Conservation (phyloP, 2,113 vertebrate species). For the Peromyscus californicus region DNA sequence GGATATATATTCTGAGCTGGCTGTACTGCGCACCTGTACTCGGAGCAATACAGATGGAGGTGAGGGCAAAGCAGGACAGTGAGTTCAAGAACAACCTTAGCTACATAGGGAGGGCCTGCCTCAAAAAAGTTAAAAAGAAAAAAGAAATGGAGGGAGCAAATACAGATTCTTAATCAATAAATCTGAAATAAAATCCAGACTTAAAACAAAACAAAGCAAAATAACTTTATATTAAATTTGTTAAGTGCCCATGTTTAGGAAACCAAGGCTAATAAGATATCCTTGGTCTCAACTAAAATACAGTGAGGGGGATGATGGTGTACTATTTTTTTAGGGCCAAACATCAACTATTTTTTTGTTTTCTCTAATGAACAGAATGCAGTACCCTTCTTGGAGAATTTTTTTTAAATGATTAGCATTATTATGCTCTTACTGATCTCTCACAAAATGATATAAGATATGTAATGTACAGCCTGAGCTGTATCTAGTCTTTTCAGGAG, state of each 20-base stretch:
- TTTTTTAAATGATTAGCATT: conserved; percentile 26
- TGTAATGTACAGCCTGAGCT: conserved; percentile 17
- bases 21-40: background rate
- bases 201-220: background rate
- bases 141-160: background rate
- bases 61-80: background rate
- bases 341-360: background rate
- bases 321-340: background rate
- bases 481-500: conserved; percentile 41
- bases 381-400: background rate
- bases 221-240: conserved; percentile 20
- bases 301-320: background rate
- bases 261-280: background rate
- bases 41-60: background rate
- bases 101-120: background rate
- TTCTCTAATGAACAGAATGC: background rate
- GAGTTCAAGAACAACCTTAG: background rate
- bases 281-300: conserved; percentile 16
- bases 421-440: conserved; percentile 53
- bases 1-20: background rate
- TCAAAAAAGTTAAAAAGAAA: background rate
- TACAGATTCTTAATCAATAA: conserved; percentile 5
- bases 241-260: background rate
- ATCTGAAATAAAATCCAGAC: background rate
- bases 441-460: conserved; percentile 53